Conservation (phyloP, 23 tunicate genomes). For the Diplosoma virens region DNA sequence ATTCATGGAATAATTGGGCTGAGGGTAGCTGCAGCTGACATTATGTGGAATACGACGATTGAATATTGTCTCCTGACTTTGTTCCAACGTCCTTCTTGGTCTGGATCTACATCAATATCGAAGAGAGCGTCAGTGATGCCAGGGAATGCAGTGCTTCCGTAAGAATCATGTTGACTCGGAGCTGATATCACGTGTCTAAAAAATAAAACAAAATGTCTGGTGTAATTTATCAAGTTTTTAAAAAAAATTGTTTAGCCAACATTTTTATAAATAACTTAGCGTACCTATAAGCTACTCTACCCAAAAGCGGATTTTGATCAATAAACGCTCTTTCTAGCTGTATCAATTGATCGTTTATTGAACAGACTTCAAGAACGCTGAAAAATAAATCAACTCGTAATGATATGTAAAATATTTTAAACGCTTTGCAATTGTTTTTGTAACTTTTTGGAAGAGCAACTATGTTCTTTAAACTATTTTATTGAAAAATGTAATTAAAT, state of each 20-base stretch:
- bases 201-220: no score
- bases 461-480: no score
- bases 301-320: constrained; percentile 56
- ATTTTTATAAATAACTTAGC: no score
- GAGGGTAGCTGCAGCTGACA: constrained; percentile 70
- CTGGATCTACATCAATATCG: constrained; percentile 69
- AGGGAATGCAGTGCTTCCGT: constrained; percentile 70
- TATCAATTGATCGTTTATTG: constrained; percentile 78
- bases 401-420: no score
- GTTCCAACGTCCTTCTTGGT: constrained; percentile 44
- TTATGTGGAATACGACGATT: constrained; percentile 56
- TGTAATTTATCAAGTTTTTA: no score
- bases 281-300: constrained; percentile 58
- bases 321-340: constrained; percentile 69
- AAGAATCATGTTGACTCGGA: constrained; percentile 66
- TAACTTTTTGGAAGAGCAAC: no score
- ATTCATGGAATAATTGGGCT: constrained; percentile 41
- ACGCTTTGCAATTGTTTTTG: no score
- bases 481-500: no score
- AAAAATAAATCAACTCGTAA: no score
- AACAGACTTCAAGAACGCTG: constrained; percentile 35
- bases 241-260: no score
- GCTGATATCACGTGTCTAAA: constrained; percentile 74
- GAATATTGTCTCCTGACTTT: constrained; percentile 77
- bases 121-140: constrained; percentile 65